Percentiles rank a stretch among this genome's conserved stretches.
Evolutionary conservation across 2,797 vertebrate genomes (phyloP).

Genomic region (Champsocephalus gunnari): DNA sequence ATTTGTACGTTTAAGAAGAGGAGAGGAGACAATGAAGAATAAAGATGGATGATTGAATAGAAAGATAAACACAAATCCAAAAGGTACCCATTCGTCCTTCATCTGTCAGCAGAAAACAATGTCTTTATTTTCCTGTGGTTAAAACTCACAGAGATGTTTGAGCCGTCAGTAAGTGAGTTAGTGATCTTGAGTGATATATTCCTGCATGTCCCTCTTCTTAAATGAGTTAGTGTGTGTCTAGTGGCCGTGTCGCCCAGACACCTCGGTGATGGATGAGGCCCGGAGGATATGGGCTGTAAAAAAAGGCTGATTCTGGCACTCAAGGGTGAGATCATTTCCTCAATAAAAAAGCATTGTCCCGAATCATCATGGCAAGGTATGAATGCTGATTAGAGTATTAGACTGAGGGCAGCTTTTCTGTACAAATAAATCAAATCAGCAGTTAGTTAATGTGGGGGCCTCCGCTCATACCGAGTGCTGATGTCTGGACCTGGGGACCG

Average conservation of each 20-base stretch:
- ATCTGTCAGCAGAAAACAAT: constrained; percentile 71
- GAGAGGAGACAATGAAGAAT: constrained; percentile 48
- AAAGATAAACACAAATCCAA: constrained; percentile 51
- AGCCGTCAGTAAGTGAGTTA: constrained; percentile 94
- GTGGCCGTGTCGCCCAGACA: constrained; percentile 91
- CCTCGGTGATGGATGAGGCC: constrained; percentile 95
- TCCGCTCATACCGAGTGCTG: constrained; percentile 18
- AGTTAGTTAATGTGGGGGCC: constrained; percentile 57
- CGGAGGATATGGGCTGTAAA: constrained; percentile 93
- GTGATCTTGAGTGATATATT: constrained; percentile 78
- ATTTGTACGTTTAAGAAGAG: constrained; percentile 2
- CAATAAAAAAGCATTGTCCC: constrained; percentile 97
- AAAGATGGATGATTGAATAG: constrained; percentile 81
- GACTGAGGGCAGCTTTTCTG: constrained; percentile 92
- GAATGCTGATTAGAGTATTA: constrained; percentile 99
- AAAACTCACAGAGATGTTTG: constrained; percentile 86
- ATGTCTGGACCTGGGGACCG: constrained; percentile 19
- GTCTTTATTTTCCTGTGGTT: constrained; percentile 87
- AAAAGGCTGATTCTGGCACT: constrained; percentile 95
- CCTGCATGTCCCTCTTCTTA: constrained; percentile 70
- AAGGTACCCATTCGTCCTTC: constrained; percentile 43
- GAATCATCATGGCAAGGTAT: constrained; percentile 95
- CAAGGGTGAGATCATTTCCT: constrained; percentile 98
- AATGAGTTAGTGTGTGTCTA: constrained; percentile 81
- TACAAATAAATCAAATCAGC: constrained; percentile 87